A percentile compares a stretch with the other conserved stretches of the same genome.
Conservation (phyloP, 2,888 invertebrate species). For the Flexamia atlantica region DNA sequence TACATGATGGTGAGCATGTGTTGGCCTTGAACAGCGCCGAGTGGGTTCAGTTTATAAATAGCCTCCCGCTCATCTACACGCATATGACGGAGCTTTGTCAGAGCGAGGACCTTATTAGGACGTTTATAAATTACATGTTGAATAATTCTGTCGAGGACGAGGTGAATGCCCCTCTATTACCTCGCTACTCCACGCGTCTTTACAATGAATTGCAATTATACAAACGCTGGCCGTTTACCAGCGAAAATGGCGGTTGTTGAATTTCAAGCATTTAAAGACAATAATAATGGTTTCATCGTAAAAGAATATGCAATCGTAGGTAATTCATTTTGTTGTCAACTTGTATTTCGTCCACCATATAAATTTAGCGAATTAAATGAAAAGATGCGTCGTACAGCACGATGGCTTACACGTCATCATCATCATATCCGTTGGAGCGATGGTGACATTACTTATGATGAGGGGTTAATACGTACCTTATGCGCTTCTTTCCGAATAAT, state of each 20-base stretch:
- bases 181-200: too few species aligned
- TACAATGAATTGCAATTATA: too few species aligned
- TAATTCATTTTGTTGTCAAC: neutral
- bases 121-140: too few species aligned
- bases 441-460: neutral
- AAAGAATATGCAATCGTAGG: conserved; percentile 11
- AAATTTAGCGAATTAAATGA: neutral
- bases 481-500: neutral
- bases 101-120: too few species aligned
- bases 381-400: neutral
- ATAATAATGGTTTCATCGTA: conserved; percentile 1
- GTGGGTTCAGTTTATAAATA: too few species aligned
- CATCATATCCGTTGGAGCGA: conserved; percentile 1
- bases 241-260: conserved; percentile 1
- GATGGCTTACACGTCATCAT: neutral
- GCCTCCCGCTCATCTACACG: too few species aligned
- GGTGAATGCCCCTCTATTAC: too few species aligned
- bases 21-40: too few species aligned
- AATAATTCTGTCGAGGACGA: too few species aligned
- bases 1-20: too few species aligned
- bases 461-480: neutral
- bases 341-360: conserved; percentile 10
- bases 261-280: conserved; percentile 38
- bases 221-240: too few species aligned
- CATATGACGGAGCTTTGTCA: too few species aligned